Percentiles rank a stretch among this genome's conserved stretches.
Conservation (phyloP, 2,888 invertebrate species). For the Zootermopsis nevadensis region DNA sequence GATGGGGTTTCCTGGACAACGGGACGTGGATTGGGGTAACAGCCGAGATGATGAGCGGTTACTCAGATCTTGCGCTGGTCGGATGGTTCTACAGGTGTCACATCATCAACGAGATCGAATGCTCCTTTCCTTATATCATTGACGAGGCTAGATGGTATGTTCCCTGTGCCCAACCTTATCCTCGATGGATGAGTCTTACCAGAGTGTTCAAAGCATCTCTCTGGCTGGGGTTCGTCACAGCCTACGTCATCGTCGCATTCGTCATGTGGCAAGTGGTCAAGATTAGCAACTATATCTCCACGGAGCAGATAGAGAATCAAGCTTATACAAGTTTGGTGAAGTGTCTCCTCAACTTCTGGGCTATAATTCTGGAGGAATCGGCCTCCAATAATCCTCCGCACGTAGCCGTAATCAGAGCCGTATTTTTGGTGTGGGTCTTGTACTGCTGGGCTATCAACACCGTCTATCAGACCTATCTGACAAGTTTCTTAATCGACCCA, state of each 20-base stretch:
- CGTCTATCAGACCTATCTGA: conserved; percentile 41
- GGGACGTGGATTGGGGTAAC: conserved; percentile 12
- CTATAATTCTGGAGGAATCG: neutral
- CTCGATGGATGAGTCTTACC: conserved; percentile 17
- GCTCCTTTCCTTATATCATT: neutral
- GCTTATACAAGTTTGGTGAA: neutral
- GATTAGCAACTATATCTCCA: neutral
- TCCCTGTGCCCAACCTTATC: conserved; percentile 28
- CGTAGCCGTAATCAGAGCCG: neutral
- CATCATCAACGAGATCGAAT: conserved; percentile 21
- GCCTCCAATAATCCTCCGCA: neutral
- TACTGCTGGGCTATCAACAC: conserved; percentile 42
- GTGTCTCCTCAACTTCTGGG: conserved; percentile 35
- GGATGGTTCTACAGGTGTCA: conserved; percentile 35
- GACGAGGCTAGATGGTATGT: conserved; percentile 35
- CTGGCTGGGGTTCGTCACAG: conserved; percentile 8
- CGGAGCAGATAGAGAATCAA: neutral
- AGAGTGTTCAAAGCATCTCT: conserved; percentile 26
- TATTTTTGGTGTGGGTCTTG: conserved; percentile 13
- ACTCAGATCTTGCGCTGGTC: conserved; percentile 16
- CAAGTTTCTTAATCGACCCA: conserved; percentile 35
- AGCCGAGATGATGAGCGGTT: conserved; percentile 1
- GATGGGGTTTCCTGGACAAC: conserved; percentile 21
- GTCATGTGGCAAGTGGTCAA: conserved; percentile 1
- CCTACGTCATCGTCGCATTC: neutral